Evolutionary conservation across 2,113 vertebrate genomes (phyloP).

Genomic region (Ptyas mucosa): DNA sequence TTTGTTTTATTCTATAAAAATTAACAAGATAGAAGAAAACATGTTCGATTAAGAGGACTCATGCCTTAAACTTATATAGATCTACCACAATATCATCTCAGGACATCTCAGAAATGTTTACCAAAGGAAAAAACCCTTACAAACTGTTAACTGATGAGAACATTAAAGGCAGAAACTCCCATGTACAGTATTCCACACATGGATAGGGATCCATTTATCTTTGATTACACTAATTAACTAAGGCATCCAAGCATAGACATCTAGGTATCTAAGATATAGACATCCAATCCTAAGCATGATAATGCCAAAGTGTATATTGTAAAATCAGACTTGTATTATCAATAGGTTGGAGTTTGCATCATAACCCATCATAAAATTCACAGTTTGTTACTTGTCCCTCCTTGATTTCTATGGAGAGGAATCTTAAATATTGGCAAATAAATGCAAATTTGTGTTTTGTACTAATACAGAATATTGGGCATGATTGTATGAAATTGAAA

Average conservation of each 20-base stretch:
- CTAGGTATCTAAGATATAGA: not conserved
- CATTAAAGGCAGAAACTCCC: not conserved
- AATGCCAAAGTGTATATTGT: not conserved
- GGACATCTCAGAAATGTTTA: not conserved
- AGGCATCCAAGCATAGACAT: not conserved
- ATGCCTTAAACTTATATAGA: not conserved
- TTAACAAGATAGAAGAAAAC: not conserved
- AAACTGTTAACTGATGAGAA: not conserved
- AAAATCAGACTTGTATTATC: not conserved
- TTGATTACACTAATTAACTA: not conserved
- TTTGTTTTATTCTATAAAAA: not conserved
- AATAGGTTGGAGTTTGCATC: not conserved
- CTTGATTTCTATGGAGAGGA: not conserved
- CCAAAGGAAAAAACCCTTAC: not conserved
- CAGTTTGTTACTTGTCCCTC: not conserved
- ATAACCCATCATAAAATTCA: not conserved
- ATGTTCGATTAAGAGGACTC: not conserved
- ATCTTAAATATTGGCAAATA: not conserved
- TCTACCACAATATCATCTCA: not conserved
- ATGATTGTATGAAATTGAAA: not conserved
- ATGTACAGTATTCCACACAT: not conserved
- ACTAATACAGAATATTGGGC: not conserved
- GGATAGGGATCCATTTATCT: not conserved
- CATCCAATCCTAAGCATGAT: not conserved
- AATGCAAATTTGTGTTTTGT: not conserved